Percentiles rank a stretch among this genome's conserved stretches.
Conservation (phyloP, 2,888 invertebrate species). For the Pyralis farinalis region DNA sequence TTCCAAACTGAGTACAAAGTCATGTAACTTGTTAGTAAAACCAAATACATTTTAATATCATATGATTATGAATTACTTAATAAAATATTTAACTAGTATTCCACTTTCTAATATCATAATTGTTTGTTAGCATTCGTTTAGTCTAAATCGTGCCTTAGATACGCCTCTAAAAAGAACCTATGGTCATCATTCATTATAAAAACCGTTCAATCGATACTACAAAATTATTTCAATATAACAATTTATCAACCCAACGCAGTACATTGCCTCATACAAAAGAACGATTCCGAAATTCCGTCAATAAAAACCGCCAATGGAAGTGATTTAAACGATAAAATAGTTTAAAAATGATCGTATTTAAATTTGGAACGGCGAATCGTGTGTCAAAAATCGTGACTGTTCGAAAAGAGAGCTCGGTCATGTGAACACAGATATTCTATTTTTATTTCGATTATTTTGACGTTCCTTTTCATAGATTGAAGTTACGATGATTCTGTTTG, state of each 20-base stretch:
- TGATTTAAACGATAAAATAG: not conserved
- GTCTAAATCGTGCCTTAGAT: conserved; percentile 15
- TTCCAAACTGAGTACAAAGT: no score
- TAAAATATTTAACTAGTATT: no score
- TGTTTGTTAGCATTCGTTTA: conserved; percentile 13
- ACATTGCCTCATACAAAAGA: not conserved
- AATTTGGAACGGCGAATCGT: conserved; percentile 27
- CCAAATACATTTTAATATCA: no score
- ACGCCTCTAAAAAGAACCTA: conserved; percentile 23
- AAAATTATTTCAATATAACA: not conserved
- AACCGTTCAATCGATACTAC: conserved; percentile 17
- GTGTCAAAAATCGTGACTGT: conserved; percentile 35
- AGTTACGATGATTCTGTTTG: conserved; percentile 2
- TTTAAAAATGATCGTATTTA: conserved; percentile 4
- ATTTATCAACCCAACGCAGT: not conserved
- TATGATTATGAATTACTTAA: no score
- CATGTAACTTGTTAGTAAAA: no score
- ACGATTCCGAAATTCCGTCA: not conserved
- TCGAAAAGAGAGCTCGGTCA: conserved; percentile 27
- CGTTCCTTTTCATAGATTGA: conserved; percentile 3
- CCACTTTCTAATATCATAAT: no score
- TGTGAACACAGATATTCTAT: conserved; percentile 21
- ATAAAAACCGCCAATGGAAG: not conserved
- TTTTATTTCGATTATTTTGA: conserved; percentile 10
- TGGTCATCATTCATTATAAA: conserved; percentile 26